These are phyloP conservation scores for Emys orbicularis DNA, from an alignment of 2,797 vertebrate species.

Conservation along the genomic window DNA sequence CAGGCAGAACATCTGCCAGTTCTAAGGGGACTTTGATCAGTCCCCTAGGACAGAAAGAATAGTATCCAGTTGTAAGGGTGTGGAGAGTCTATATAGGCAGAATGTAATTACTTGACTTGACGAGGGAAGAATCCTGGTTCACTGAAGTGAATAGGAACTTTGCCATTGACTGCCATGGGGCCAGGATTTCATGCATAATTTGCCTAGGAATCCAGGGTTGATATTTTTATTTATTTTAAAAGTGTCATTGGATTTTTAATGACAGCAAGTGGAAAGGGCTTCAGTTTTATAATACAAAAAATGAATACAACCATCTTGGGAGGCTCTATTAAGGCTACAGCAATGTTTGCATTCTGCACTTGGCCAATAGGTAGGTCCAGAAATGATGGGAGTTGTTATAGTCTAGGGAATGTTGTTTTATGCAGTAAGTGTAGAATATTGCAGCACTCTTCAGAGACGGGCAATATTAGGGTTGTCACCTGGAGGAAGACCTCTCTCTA, in stretches of 20 bases:
- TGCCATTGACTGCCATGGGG: background rate
- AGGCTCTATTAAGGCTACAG: background rate
- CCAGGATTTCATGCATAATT: background rate
- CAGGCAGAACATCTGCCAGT: background rate
- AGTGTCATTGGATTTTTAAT: constrained; percentile 28
- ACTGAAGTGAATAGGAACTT: background rate
- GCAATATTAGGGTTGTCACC: background rate
- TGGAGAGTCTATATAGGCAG: background rate
- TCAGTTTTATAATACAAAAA: constrained; percentile 4
- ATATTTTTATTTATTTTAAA: background rate
- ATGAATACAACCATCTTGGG: constrained; percentile 3
- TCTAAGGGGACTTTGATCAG: background rate
- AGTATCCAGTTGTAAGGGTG: background rate
- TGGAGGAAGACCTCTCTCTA: background rate
- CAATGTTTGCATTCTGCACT: background rate
- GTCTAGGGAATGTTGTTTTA: constrained; percentile 29
- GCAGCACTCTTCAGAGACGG: background rate
- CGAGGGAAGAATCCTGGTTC: background rate
- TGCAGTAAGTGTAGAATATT: background rate
- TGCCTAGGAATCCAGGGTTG: constrained; percentile 14
- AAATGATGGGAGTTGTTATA: constrained; percentile 11
- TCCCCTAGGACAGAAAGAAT: background rate
- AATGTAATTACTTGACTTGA: background rate
- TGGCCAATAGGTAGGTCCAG: constrained; percentile 1
- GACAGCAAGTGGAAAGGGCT: background rate